These are phyloP conservation scores for Podarcis lilfordi DNA, from an alignment of 2,797 vertebrate species.

Conservation along the genomic window DNA sequence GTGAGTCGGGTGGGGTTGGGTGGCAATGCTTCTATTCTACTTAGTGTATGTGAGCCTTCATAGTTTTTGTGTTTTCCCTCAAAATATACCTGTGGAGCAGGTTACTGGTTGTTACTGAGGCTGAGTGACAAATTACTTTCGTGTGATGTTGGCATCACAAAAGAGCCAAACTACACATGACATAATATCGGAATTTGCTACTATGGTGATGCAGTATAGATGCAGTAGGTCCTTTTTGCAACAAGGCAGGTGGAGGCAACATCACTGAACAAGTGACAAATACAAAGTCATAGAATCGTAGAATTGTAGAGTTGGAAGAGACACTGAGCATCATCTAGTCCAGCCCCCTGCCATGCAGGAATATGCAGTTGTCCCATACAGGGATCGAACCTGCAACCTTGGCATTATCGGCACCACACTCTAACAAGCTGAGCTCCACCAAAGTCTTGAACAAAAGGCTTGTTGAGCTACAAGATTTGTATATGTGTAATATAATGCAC, in stretches of 20 bases:
- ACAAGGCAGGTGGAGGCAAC: not conserved
- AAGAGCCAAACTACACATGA: not conserved
- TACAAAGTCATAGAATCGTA: not conserved
- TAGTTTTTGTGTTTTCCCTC: not conserved
- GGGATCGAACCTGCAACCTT: too few species aligned
- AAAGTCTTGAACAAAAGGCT: not conserved
- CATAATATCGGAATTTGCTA: not conserved
- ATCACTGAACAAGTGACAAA: not conserved
- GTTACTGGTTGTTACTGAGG: not conserved
- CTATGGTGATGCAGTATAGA: not conserved
- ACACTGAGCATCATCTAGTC: too few species aligned
- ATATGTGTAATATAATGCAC: not conserved
- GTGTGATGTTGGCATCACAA: too few species aligned
- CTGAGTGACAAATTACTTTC: not conserved
- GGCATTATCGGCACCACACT: too few species aligned
- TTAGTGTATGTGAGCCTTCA: too few species aligned
- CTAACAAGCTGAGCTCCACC: not conserved
- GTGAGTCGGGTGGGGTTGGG: too few species aligned
- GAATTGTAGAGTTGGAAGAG: too few species aligned
- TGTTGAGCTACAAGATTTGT: not conserved
- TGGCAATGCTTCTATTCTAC: too few species aligned
- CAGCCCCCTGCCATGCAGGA: too few species aligned
- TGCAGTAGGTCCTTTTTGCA: not conserved
- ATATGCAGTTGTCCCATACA: too few species aligned
- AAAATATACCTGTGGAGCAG: not conserved